Evolutionary conservation across 2,888 invertebrate species (phyloP).

Genomic region (Carabus problematicus): DNA sequence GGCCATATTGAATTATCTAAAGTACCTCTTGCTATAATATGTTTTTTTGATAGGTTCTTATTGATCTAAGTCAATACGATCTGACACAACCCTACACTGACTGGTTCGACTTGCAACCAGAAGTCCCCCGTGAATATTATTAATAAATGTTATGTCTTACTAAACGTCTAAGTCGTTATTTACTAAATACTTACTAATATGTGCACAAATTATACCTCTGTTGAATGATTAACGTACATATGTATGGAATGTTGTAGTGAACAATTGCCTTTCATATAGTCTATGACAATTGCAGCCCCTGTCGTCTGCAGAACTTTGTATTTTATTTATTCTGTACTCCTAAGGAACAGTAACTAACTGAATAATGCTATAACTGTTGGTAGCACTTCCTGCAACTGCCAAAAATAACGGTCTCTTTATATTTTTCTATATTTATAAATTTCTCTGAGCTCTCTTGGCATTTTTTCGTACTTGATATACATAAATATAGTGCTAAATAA

Average conservation of each 20-base stretch:
- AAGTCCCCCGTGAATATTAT: constrained; percentile 50
- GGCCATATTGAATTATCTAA: neutral
- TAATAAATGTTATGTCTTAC: neutral
- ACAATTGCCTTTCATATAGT: constrained; percentile 39
- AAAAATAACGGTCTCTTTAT: constrained; percentile 28
- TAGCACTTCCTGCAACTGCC: constrained; percentile 28
- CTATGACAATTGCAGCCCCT: constrained; percentile 7
- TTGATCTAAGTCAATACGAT: constrained; percentile 72
- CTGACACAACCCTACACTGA: constrained; percentile 72
- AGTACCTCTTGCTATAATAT: constrained; percentile 44
- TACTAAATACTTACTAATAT: constrained; percentile 4
- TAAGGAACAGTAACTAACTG: neutral
- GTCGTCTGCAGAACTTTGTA: no score
- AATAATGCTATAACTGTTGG: constrained; percentile 11
- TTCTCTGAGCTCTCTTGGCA: constrained; percentile 22
- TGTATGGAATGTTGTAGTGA: no score
- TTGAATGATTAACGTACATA: no score
- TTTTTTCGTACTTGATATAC: constrained; percentile 19
- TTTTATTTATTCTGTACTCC: no score
- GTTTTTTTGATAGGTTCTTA: constrained; percentile 63
- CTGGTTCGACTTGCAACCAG: constrained; percentile 77
- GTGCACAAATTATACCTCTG: neutral
- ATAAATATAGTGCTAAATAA: no score
- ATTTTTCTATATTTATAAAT: constrained; percentile 41
- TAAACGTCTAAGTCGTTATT: neutral